Percentiles rank a stretch among this genome's conserved stretches.
Conservation (phyloP, 2,797 vertebrate genomes). For the Sebastes reedi region DNA sequence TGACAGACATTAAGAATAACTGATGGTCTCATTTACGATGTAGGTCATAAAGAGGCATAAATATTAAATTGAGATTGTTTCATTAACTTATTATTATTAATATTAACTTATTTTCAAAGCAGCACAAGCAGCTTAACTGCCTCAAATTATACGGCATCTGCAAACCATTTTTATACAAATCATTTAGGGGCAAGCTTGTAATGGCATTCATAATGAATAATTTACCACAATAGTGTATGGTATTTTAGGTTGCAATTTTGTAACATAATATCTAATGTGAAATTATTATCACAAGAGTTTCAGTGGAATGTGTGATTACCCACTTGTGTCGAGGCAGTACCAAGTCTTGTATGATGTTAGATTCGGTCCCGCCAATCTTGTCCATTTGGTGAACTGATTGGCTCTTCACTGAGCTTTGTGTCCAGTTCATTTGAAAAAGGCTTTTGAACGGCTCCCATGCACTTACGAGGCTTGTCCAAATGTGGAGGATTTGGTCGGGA, state of each 20-base stretch:
- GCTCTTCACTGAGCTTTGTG: constrained; percentile 19
- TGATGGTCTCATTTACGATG: neutral
- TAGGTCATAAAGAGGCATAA: neutral
- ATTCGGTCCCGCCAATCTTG: neutral
- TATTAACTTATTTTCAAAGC: neutral
- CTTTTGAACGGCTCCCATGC: constrained; percentile 9
- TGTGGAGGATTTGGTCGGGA: constrained; percentile 22
- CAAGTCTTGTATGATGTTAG: neutral
- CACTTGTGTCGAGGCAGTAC: neutral
- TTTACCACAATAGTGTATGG: neutral
- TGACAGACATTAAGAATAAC: neutral
- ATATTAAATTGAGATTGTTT: neutral
- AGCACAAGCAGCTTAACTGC: neutral
- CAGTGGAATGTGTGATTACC: constrained; percentile 5
- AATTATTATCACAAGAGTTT: neutral
- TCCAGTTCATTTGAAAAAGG: constrained; percentile 26
- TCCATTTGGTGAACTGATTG: constrained; percentile 23
- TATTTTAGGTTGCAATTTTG: neutral
- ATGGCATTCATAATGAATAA: neutral
- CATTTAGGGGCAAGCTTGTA: neutral
- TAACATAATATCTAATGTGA: neutral
- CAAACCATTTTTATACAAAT: neutral
- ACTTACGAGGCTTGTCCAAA: constrained; percentile 22
- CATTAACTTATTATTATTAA: neutral
- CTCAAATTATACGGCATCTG: neutral